Base-by-base conservation (phyloP, 2,797 vertebrate species). In the Nothura maculosa region DNA sequence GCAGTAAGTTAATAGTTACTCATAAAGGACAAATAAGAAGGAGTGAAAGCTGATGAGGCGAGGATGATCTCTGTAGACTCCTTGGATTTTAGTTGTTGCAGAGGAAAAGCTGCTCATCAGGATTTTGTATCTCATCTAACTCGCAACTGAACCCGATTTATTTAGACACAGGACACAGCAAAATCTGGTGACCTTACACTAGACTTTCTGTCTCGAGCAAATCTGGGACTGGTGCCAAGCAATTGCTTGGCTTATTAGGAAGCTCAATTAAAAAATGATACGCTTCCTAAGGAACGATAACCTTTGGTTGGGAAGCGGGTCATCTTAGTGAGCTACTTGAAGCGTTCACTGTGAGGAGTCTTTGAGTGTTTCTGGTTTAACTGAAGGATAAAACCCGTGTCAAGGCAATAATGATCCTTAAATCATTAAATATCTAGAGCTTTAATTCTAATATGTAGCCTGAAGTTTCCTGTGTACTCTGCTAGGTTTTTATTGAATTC, bases 121-220 rank as follows among this genome's bases (percentile, higher is more conserved):
- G 40, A 34, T 43, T 70, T 62, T 18, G 11, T 48, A n/a, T 62
- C 57, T 82, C 27, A 72, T 57, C 63, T 54, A 54, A 68, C n/a
- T 80, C 43, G 32, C 14, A 70, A 4, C 1, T n/a, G 12, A 38
- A 4, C 75, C 30, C 13, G n/a, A 20, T 5, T 45, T 17, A 70
- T 85, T 63, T 40, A n/a, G 52, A 66, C 9, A 5, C 15, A 57
- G n/a, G 54, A 50, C 10, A 24, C 64, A 47, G 32, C 74, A 67
- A 21, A 8, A 27, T 19, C 20, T 0, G 1, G 12, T 36, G 64
- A 25, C 20, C 40, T 79, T 73, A 28, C 0, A 2, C 47, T 1
- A n/a, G 16, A 22, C 67, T 72, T 43, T 54, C 48, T 52, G 15
- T 60, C 47, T 6, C 3, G 38, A 57, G 43, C 17, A 72, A 38